Evolutionary conservation across 2,797 vertebrate genomes (phyloP).

Genomic region (Zonotrichia albicollis): DNA sequence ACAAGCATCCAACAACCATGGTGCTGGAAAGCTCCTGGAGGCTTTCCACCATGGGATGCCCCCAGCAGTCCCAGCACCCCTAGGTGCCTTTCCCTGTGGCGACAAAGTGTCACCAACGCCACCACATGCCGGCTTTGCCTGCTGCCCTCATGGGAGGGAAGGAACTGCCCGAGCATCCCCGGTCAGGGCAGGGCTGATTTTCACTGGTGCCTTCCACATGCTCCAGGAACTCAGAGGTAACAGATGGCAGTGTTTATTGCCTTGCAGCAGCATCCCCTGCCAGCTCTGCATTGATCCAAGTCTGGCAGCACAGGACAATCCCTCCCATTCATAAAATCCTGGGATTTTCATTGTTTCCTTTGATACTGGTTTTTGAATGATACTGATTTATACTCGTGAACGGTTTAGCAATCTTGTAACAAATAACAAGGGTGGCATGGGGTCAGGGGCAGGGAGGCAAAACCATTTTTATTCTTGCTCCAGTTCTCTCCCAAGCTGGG

Average conservation of each 20-base stretch:
- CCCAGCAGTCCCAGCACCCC: rapidly evolving
- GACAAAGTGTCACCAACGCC: rapidly evolving
- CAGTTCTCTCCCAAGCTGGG: not conserved
- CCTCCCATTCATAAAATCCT: constrained; percentile 51
- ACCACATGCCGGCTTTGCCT: rapidly evolving
- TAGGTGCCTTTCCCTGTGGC: rapidly evolving
- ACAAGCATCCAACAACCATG: not conserved
- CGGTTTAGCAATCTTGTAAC: not conserved
- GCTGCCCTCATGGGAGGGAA: rapidly evolving
- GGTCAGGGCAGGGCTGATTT: not conserved
- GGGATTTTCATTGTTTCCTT: constrained; percentile 6
- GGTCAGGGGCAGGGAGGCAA: not conserved
- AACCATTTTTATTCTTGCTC: constrained; percentile 20
- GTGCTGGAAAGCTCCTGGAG: not conserved
- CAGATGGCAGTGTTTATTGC: constrained; percentile 36
- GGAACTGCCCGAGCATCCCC: rapidly evolving
- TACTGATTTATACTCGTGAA: not conserved
- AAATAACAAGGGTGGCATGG: not conserved
- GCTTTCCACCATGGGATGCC: not conserved
- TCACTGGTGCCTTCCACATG: not conserved
- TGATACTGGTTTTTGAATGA: not conserved
- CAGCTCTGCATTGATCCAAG: not conserved
- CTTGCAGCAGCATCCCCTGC: not conserved
- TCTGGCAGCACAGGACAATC: not conserved
- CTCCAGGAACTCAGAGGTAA: not conserved